A percentile compares a stretch with the other conserved stretches of the same genome.
Evolutionary conservation across 2,888 invertebrate species (phyloP).

Genomic region (Spodoptera picta): DNA sequence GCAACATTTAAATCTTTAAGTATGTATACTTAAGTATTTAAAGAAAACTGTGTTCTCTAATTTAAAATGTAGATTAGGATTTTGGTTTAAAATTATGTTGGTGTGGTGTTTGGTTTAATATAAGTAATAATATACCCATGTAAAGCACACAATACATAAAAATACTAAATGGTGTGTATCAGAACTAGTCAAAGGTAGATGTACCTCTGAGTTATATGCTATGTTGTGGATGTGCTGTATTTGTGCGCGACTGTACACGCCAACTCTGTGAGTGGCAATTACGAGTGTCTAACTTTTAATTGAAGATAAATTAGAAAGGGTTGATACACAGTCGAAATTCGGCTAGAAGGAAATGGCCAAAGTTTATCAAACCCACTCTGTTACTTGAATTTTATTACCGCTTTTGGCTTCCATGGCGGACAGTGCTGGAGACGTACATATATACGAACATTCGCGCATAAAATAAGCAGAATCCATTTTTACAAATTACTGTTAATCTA

Average conservation of each 20-base stretch:
- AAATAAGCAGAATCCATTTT: slow-evolving; percentile 60
- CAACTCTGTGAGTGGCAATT: slow-evolving; percentile 39
- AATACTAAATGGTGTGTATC: slow-evolving; percentile 79
- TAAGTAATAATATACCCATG: slow-evolving; percentile 77
- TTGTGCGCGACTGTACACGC: slow-evolving; percentile 65
- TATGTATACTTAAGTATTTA: slow-evolving; percentile 81
- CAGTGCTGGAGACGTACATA: slow-evolving; percentile 14
- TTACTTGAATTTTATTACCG: slow-evolving; percentile 41
- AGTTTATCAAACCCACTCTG: slow-evolving; percentile 47
- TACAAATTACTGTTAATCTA: slow-evolving; percentile 69
- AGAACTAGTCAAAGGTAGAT: slow-evolving; percentile 85
- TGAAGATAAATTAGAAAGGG: slow-evolving; percentile 48
- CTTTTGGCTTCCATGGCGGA: slow-evolving; percentile 42
- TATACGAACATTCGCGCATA: slow-evolving; percentile 55
- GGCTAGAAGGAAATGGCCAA: slow-evolving; percentile 50
- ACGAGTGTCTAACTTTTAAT: slow-evolving; percentile 44
- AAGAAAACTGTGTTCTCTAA: slow-evolving; percentile 86
- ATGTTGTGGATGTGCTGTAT: slow-evolving; percentile 65
- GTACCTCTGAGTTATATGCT: slow-evolving; percentile 73
- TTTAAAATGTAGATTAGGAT: slow-evolving; percentile 84
- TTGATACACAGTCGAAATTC: slow-evolving; percentile 38
- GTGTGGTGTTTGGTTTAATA: slow-evolving; percentile 86
- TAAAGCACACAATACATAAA: slow-evolving; percentile 74
- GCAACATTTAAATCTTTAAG: slow-evolving; percentile 86
- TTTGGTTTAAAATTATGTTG: slow-evolving; percentile 86